Percentiles rank a stretch among this genome's conserved stretches.
Evolutionary conservation across 2,888 invertebrate genomes (phyloP).

Genomic region (Hedychridium roseum): DNA sequence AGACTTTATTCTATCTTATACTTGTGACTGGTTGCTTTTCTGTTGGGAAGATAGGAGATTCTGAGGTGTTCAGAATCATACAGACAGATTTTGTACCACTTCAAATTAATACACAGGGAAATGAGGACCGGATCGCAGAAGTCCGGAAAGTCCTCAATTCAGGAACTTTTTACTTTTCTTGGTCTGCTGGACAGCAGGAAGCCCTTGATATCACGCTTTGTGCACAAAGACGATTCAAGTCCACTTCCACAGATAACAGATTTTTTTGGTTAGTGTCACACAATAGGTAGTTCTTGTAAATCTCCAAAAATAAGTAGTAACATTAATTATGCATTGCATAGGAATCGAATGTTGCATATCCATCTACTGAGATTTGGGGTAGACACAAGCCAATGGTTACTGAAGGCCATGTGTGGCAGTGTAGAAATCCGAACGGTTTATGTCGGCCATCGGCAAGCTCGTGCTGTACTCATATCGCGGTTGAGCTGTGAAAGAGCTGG

Average conservation of each 20-base stretch:
- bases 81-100: constrained; percentile 91
- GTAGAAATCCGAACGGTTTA: constrained; percentile 98
- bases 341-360: constrained; percentile 94
- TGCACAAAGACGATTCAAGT: constrained; percentile 87
- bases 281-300: background rate
- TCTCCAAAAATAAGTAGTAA: constrained; percentile 1
- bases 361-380: constrained; percentile 92
- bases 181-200: constrained; percentile 68
- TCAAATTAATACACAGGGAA: constrained; percentile 73
- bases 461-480: constrained; percentile 94
- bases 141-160: constrained; percentile 91
- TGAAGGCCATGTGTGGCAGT: constrained; percentile 96
- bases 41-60: constrained; percentile 93
- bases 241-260: constrained; percentile 86
- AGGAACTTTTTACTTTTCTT: constrained; percentile 98
- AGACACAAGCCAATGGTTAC: constrained; percentile 88
- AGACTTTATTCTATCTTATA: constrained; percentile 86
- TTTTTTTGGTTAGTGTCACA: constrained; percentile 85
- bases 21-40: constrained; percentile 96
- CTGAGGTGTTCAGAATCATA: constrained; percentile 94
- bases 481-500: constrained; percentile 98
- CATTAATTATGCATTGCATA: constrained; percentile 41
- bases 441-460: constrained; percentile 92
- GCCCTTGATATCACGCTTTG: constrained; percentile 93
- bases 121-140: constrained; percentile 70